Base-by-base conservation (phyloP, 2,113 vertebrate genomes). In the Coracopsis vasa region DNA sequence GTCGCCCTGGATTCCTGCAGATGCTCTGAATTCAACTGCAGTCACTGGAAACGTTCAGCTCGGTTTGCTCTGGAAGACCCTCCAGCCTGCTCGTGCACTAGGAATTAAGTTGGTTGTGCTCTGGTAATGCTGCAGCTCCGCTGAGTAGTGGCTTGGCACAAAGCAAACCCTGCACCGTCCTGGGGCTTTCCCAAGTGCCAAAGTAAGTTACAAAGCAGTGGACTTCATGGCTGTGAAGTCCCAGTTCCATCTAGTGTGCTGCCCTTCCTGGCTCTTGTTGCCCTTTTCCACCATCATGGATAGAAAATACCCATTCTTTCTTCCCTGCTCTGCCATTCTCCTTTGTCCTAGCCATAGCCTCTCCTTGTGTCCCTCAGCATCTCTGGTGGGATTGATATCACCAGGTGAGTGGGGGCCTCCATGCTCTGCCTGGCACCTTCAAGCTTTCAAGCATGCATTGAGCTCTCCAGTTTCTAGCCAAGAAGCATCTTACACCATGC, bases 1-100 rank as follows among this genome's bases (percentile, higher is more conserved):
- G 7, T 31, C 3, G 3, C 8, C 7, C 28, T 47, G 20, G 23
- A 3, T 25, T 58, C 0, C 1, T 44, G 58, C 23, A 56, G 67
- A 3, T 16, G 33, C 7, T 33, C 18, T 5, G 41, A 27, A 9
- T 75, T 44, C 4, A 15, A 44, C 78, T 78, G 90, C 31, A 35
- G 33, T 2, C 16, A 3, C 0, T 44, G 74, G 61, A 31, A 19
- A 8, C 2, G 45, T 11, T 66, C 35, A 21, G 20, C 50, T 67
- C 16, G 1, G 7, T 39, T 56, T 47, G 70, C 56, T 86, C 10
- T 37, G 56, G 56, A 58, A 24, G 71, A 1, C 1, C 0, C 7
- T 23, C 48, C 71, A n/a, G 53, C 28, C 80, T 45, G 24, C 69
- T 41, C 33, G 0, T 4, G 27, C 16, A 4, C 16, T 1, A 28